Percentiles rank a stretch among this genome's conserved stretches.
phyloP scores from a whole-genome alignment of 2,797 vertebrate species.

The Lophius americanus region DNA sequence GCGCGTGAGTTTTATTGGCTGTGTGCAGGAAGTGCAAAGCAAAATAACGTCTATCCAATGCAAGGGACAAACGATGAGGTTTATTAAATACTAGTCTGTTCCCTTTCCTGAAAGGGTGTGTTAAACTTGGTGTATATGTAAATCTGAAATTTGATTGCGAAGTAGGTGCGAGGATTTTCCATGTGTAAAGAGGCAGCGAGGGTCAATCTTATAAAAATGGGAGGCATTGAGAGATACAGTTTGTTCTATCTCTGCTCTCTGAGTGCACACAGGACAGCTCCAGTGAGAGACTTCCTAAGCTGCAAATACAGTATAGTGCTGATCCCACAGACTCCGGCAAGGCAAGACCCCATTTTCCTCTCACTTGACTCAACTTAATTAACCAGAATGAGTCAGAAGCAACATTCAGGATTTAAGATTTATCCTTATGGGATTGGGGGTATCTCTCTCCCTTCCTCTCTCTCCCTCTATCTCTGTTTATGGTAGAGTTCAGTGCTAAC shows the following conservation, averaged over 20 bases:
- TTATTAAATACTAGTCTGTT: slow-evolving; percentile 43
- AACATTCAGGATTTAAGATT: slow-evolving; percentile 76
- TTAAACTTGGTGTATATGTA: slow-evolving; percentile 38
- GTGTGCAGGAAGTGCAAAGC: slow-evolving; percentile 46
- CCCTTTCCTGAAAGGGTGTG: slow-evolving; percentile 6
- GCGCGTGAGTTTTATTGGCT: slow-evolving; percentile 41
- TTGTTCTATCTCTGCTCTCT: slow-evolving; percentile 53
- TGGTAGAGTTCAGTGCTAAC: slow-evolving; percentile 70
- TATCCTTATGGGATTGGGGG: slow-evolving; percentile 73
- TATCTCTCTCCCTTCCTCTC: slow-evolving; percentile 37
- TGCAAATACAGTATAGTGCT: slow-evolving; percentile 58
- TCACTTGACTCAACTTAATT: slow-evolving; percentile 79
- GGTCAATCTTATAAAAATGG: slow-evolving; percentile 53
- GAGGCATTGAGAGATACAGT: slow-evolving; percentile 42
- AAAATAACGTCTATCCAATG: slow-evolving; percentile 45
- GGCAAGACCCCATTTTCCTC: slow-evolving; percentile 73
- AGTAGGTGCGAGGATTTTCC: slow-evolving; percentile 21
- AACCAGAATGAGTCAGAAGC: slow-evolving; percentile 78
- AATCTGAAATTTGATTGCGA: slow-evolving; percentile 34
- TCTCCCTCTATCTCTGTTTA: slow-evolving; percentile 52
- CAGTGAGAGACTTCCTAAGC: slow-evolving; percentile 62
- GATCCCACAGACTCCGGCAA: slow-evolving; percentile 61
- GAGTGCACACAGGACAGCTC: slow-evolving; percentile 60
- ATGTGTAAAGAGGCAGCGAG: slow-evolving; percentile 13
- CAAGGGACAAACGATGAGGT: slow-evolving; percentile 40